Evolutionary conservation across 1,140 invertebrate species (phyloP), one percentile per base, ranked within the genome.

Genomic region (Cheumatopsyche charites): DNA sequence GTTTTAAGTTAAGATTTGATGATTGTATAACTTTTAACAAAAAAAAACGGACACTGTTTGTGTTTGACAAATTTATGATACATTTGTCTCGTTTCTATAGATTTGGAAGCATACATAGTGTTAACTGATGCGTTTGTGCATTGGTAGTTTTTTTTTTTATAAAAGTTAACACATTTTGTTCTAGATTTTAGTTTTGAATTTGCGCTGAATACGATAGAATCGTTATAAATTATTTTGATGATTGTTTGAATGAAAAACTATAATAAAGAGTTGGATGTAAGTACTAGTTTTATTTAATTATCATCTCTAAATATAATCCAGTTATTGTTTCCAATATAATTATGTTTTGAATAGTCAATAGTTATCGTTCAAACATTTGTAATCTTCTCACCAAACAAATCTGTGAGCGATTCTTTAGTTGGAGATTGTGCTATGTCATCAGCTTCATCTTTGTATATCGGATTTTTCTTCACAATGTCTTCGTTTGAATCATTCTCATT

Each of bases 211-310:
- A 73, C 69, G 75, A 76, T 72, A 74, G 83, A 84, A 83, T 84
- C 83, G 83, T 85, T 84, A 84, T 84, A 85, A 85, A 85, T 85
- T 85, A 84, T 85, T 85, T 85, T 85, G 82, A 85, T 85, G 83
- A 85, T 82, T 85, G 83, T 85, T 85, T 83, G 82, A 84, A 84
- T 79, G 82, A 84, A 68, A 58, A 71, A 75, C 67, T 75, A 74
- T 83, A 85, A 85, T 85, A 85, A 84, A 85, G 83, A 84, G 82
- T 84, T 85, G 83, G 82, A 85, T 85, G 83, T 85, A 82, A 25
- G 12, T 83, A 74, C n/a, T 45, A 68, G 29, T 29, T 47, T 76
- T 76, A 78, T 77, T 77, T 78, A 21, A 58, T 47, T 47, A 47
- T 47, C 29, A 4, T n/a, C n/a, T n/a, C n/a, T n/a, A n/a, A n/a